phyloP scores from a whole-genome alignment of 35 echinoderm and acorn worm species.

The Chiridota heheva region DNA sequence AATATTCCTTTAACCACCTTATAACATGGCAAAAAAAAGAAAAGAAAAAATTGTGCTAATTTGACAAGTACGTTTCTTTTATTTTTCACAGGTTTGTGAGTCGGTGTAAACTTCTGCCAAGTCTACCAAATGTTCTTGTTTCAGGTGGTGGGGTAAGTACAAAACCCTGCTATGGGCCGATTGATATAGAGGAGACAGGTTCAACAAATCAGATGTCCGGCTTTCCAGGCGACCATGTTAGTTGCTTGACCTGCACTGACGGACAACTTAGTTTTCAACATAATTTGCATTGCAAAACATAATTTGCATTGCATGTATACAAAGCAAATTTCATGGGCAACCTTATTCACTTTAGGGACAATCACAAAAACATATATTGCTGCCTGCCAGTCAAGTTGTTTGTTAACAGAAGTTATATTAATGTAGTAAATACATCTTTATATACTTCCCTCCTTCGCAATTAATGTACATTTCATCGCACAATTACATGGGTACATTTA shows the following conservation, averaged over 20 bases:
- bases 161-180: background rate
- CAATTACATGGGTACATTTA: no score
- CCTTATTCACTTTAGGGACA: no score
- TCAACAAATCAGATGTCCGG: background rate
- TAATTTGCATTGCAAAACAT: background rate
- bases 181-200: background rate
- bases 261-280: no score
- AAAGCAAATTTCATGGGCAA: background rate
- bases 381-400: background rate
- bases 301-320: no score
- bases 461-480: no score
- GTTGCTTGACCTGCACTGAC: background rate
- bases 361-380: background rate
- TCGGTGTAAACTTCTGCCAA: slow-evolving; percentile 38
- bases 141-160: slow-evolving; percentile 65
- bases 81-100: slow-evolving; percentile 57
- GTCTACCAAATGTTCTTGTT: slow-evolving; percentile 33
- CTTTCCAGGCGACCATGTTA: background rate
- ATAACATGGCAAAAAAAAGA: background rate
- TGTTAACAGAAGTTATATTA: background rate
- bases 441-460: no score
- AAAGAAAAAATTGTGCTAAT: background rate
- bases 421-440: no score
- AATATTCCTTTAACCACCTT: no score
- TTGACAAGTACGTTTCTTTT: background rate